Base-by-base conservation (phyloP, 2,113 vertebrate genomes). In the Podarcis raffonei region DNA sequence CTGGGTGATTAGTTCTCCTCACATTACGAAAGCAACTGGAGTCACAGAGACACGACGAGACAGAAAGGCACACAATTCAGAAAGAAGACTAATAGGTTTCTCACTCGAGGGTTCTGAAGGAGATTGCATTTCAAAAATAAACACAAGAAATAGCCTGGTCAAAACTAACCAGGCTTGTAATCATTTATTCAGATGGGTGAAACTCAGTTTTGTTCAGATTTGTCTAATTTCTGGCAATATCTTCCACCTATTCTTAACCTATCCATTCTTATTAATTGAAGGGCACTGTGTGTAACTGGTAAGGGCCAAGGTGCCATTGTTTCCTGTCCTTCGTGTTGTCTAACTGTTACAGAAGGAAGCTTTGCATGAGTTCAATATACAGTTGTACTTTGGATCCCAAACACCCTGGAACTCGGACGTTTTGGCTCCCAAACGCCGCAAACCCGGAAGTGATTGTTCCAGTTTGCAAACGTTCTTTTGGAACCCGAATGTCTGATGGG, bases 11-110 rank as follows among this genome's bases (percentile, higher is more conserved):
- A 81, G 57, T 85, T 72, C 22, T 74, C 42, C 32, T 1, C 11
- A 35, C 42, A 32, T 6, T 76, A 59, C 2, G 39, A 62, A 91
- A 92, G 72, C 5, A 22, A 5, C 2, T 84, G 48, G 27, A 84
- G 5, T 87, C 74, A 32, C 75, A 85, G 39, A 91, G n/a, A 89
- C 91, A 86, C 20, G 25, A 81, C 42, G 71, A 79, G 59, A 39
- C 22, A 66, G 75, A 48, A 35, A 82, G 74, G 0, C 27, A 86
- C 37, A 42, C 1, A 75, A 79, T 27, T 53, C 0, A 83, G 37
- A 88, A 88, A 30, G n/a, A 79, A 87, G 15, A 86, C 15, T 75
- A 84, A 71, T 59, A 6, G 0, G 5, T 65, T 3, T 85, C 20
- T 59, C 5, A 74, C 7, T 88, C 35, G 77, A 87, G 30, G 11